Conservation (phyloP, 2,888 invertebrate species). For the Micoletzkya japonica region DNA sequence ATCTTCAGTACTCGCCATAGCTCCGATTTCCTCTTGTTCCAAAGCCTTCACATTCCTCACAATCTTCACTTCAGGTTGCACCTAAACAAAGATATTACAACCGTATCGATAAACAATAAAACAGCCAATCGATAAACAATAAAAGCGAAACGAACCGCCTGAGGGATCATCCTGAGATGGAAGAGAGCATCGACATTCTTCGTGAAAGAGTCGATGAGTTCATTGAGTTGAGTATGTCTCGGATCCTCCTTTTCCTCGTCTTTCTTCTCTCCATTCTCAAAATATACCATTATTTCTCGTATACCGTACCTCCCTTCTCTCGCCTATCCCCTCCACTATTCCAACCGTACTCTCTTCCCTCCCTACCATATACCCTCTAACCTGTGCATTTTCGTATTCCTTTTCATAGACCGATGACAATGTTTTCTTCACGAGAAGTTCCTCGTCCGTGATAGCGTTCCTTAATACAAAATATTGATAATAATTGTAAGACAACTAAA, state of each 20-base stretch:
- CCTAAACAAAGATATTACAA: not conserved
- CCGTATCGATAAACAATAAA: not conserved
- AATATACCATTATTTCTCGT: not conserved
- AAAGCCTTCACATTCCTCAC: constrained; percentile 20
- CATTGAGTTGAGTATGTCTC: constrained; percentile 19
- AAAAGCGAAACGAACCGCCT: not conserved
- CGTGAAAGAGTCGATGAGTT: not conserved
- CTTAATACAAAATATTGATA: constrained; percentile 8
- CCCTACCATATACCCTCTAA: not conserved
- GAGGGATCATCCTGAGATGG: constrained; percentile 25
- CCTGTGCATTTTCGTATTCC: constrained; percentile 31
- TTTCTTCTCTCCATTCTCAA: not conserved
- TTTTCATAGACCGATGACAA: constrained; percentile 28
- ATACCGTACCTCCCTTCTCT: too few relatives aligned
- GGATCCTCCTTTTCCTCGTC: not conserved
- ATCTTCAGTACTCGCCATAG: constrained; percentile 20
- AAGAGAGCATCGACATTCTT: constrained; percentile 22
- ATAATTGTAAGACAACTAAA: not conserved
- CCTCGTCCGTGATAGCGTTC: constrained; percentile 18
- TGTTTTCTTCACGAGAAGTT: constrained; percentile 25
- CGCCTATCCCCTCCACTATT: too few relatives aligned
- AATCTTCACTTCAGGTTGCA: constrained; percentile 19
- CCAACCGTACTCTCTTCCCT: too few relatives aligned
- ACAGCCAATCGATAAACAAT: not conserved
- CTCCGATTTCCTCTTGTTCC: constrained; percentile 23